These are phyloP conservation scores for Agriopis aurantiaria DNA, from an alignment of 2,888 invertebrate genomes.

Conservation along the genomic window DNA sequence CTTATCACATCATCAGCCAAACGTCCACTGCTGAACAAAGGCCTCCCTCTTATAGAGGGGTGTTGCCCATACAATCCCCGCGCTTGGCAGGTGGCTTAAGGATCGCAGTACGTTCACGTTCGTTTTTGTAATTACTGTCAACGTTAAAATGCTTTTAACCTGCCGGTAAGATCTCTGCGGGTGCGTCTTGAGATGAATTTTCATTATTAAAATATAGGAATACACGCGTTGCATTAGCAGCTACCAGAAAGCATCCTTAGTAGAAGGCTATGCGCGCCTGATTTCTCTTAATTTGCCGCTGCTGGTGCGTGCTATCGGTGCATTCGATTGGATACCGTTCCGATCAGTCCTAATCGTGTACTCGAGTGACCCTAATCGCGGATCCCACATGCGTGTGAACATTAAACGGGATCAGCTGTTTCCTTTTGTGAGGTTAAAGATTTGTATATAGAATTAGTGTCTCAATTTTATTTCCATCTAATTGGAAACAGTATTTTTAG, in stretches of 20 bases:
- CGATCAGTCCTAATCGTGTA: slow-evolving; percentile 5
- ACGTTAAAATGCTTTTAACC: too few relatives aligned
- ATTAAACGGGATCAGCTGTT: neutral
- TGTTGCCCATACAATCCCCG: too few relatives aligned
- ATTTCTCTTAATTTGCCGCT: slow-evolving; percentile 29
- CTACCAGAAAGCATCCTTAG: neutral
- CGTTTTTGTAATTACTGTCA: too few relatives aligned
- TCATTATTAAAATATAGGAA: neutral
- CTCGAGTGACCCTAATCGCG: slow-evolving; percentile 7
- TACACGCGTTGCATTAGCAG: neutral
- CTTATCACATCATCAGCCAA: too few relatives aligned
- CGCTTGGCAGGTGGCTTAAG: too few relatives aligned
- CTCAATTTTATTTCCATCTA: too few relatives aligned
- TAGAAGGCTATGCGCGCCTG: slow-evolving; percentile 17
- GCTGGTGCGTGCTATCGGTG: slow-evolving; percentile 5
- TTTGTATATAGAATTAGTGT: neutral
- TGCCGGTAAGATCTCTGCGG: too few relatives aligned
- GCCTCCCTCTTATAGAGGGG: too few relatives aligned
- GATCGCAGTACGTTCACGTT: too few relatives aligned
- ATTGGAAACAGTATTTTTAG: too few relatives aligned
- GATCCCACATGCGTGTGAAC: slow-evolving; percentile 10
- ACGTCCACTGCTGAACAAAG: too few relatives aligned
- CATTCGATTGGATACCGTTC: slow-evolving; percentile 4
- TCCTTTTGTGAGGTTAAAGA: neutral
- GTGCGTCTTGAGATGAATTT: too few relatives aligned